These are phyloP conservation scores for Tetraneura akinire DNA, from an alignment of 1,140 invertebrate species.

Conservation along the genomic window DNA sequence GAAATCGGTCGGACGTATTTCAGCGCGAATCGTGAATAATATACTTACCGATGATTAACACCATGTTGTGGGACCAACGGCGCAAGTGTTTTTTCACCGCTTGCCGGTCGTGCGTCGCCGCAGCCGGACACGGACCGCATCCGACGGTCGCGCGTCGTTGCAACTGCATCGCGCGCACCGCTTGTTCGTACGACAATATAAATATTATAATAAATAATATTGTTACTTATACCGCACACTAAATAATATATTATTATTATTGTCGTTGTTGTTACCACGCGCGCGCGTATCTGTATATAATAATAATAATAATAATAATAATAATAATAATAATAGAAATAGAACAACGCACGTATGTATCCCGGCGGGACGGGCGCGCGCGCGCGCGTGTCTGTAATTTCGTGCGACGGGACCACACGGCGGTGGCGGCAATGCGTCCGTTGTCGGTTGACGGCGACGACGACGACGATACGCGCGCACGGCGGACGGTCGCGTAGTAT, in stretches of 20 bases:
- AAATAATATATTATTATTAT: too few relatives aligned
- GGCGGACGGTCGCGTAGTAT: slow-evolving; percentile 41
- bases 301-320: too few relatives aligned
- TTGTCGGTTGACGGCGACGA: neutral
- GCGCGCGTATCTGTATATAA: too few relatives aligned
- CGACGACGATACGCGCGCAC: slow-evolving; percentile 36
- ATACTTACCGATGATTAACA: slow-evolving; percentile 42
- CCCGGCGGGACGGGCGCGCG: too few relatives aligned
- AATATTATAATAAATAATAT: too few relatives aligned
- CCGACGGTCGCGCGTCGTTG: slow-evolving; percentile 36
- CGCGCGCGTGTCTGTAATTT: slow-evolving; percentile 5
- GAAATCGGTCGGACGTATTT: too few relatives aligned
- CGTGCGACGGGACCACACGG: neutral
- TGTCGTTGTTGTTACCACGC: neutral
- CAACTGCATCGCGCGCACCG: slow-evolving; percentile 25
- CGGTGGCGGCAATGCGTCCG: neutral
- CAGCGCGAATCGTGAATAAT: too few relatives aligned
- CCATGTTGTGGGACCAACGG: slow-evolving; percentile 47
- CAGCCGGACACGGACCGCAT: slow-evolving; percentile 30
- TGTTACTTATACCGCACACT: neutral
- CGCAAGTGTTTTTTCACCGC: slow-evolving; percentile 45
- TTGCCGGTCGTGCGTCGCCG: slow-evolving; percentile 8
- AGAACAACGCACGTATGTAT: too few relatives aligned
- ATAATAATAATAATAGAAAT: too few relatives aligned
- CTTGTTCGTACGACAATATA: neutral